These are phyloP conservation scores for Corythornis vintsioides DNA, from an alignment of 2,113 vertebrate species.

Conservation along the genomic window DNA sequence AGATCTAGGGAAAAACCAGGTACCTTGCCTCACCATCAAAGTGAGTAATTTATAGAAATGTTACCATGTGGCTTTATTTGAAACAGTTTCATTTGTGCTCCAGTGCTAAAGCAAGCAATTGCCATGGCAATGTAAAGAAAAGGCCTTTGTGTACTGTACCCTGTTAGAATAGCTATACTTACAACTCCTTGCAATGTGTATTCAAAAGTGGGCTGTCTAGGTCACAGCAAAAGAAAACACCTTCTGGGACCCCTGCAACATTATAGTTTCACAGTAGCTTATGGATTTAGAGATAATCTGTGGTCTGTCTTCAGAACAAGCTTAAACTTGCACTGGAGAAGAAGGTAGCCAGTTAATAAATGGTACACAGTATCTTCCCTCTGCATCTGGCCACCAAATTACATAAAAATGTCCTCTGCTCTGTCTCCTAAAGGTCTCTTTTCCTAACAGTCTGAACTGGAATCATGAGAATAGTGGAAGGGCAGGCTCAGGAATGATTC, in stretches of 20 bases:
- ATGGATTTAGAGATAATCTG: neutral
- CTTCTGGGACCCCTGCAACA: neutral
- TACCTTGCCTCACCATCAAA: neutral
- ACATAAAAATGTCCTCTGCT: neutral
- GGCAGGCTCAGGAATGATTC: conserved; percentile 53
- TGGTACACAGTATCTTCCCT: neutral
- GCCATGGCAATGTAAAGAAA: neutral
- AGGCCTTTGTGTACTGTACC: neutral
- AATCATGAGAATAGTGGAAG: conserved; percentile 58
- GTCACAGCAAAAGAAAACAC: neutral
- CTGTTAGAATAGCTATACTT: neutral
- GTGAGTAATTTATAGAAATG: neutral
- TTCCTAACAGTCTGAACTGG: conserved; percentile 1
- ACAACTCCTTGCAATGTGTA: neutral
- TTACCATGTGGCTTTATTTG: neutral
- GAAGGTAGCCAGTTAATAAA: neutral
- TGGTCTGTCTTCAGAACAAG: neutral
- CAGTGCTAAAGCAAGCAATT: neutral
- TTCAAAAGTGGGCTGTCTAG: neutral
- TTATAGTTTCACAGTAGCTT: neutral
- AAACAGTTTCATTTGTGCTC: neutral
- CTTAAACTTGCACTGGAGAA: neutral
- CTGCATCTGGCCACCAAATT: neutral
- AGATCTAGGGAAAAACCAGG: neutral
- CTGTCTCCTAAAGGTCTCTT: neutral